Evolutionary conservation across 1,140 invertebrate species (phyloP), one percentile per base, ranked within the genome.

Genomic region (Drosophila ironensis): DNA sequence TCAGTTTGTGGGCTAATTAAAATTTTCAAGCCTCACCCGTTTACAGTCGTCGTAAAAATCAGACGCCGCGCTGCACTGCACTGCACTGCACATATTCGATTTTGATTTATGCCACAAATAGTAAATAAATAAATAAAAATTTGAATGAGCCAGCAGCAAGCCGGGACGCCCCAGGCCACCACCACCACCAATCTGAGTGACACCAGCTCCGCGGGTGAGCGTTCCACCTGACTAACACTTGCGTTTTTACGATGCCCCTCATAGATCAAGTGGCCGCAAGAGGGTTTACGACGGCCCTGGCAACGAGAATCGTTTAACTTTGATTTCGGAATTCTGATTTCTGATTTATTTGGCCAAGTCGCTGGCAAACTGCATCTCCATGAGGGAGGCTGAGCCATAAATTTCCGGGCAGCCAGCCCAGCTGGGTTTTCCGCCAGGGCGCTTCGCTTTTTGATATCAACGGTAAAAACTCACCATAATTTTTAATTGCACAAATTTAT

Each of bases 401-500:
- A 82, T 82, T 84, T 73, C 33, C 51, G 28, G n/a, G n/a, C n/a
- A n/a, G n/a, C n/a, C 19, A 12, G 17, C 17, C 50, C 54, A 54
- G 54, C 54, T 60, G 40, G 41, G 56, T 60, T 60, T 57, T 46
- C 38, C 20, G 53, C 40, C 38, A 9, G n/a, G 19, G 33, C 37
- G 12, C 12, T 37, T 17, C 16, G 9, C n/a, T 19, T 41, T 51
- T 53, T 48, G 47, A 64, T 69, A 76, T 69, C 35, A 72, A 69
- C 69, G 52, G 73, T 78, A 82, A 82, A 82, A 84, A 78, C 78
- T 82, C 73, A 73, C 38, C 73, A 82, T 82, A 77, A 78, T 78
- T 82, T 82, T 82, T 84, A 82, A 82, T 82, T 82, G 78, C 75
- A 82, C 54, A 78, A 73, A 82, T 82, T 82, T 82, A 82, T 82